Evolutionary conservation across 2,797 vertebrate genomes (phyloP), one percentile per base, ranked within the genome.

Genomic region (Strix occidentalis): DNA sequence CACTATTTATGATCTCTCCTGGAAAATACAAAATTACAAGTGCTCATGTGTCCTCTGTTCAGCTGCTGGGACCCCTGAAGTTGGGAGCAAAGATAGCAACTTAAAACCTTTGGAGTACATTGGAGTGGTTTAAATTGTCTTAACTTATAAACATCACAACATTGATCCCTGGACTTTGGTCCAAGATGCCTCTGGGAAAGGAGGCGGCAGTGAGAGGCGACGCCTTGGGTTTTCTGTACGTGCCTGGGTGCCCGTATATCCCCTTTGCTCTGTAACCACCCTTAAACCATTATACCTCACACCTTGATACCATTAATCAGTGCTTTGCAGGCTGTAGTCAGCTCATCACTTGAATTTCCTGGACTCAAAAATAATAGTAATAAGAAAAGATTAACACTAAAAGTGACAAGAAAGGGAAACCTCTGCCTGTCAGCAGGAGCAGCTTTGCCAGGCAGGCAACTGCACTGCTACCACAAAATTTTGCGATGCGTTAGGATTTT

Each of bases 401-500:
- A 87, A 78, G 11, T 53, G 43, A 37, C 16, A 23, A 53, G 37
- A 39, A 46, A n/a, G n/a, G 56, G 72, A 69, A 74, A 29, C 25
- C 18, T 77, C 58, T 68, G 37, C 39, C 53, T 37, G 23, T 37
- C 31, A 37, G n/a, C 4, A 11, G 70, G 58, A 24, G 33, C 53
- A 35, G 71, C 37, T 50, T 39, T 37, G 33, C 0, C 1, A 81
- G 76, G 13, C 26, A n/a, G 26, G 50, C 1, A 0, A 53, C 72
- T 70, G 45, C 29, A 63, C 29, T 0, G 1, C 35, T 64, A 11
- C n/a, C 0, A 3, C 35, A 39, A 33, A 54, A 54, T 60, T 31
- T 33, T 64, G 50, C 1, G 0, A 11, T 21, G 17, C 1, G 0
- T 71, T 57, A 16, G 69, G 37, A 10, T 61, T n/a, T 19, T 75